These are phyloP conservation scores for Tetramorium alpestre DNA, from an alignment of 1,140 invertebrate genomes.

Conservation along the genomic window DNA sequence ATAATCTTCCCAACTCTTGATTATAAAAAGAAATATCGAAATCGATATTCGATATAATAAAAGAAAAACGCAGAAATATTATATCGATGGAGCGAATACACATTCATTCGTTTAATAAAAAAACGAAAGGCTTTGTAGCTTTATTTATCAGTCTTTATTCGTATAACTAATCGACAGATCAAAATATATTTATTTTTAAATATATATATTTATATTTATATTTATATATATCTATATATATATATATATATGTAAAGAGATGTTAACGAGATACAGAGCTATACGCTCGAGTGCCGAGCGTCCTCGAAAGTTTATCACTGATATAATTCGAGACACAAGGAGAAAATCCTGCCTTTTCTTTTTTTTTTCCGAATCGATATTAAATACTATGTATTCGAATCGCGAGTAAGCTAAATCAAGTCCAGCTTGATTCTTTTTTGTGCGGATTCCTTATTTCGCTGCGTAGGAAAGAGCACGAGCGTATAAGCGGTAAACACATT, in stretches of 20 bases:
- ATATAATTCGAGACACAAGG: conserved; percentile 51
- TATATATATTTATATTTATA: conserved; percentile 21
- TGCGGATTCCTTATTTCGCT: conserved; percentile 47
- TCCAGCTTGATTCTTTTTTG: conserved; percentile 75
- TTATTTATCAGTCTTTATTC: conserved; percentile 80
- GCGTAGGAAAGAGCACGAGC: conserved; percentile 8
- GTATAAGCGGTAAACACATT: conserved; percentile 31
- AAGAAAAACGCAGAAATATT: conserved; percentile 4
- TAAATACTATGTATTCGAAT: conserved; percentile 59
- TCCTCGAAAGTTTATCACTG: conserved; percentile 32
- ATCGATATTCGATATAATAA: conserved; percentile 18
- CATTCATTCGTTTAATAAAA: neutral
- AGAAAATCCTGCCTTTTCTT: conserved; percentile 26
- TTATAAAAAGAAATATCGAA: neutral
- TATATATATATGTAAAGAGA: conserved; percentile 43
- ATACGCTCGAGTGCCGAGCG: conserved; percentile 10
- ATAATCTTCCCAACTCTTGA: conserved; percentile 18
- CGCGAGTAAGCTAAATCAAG: conserved; percentile 70
- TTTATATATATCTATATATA: conserved; percentile 14
- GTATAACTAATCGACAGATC: conserved; percentile 75
- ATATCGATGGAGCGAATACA: neutral
- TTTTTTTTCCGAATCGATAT: conserved; percentile 39
- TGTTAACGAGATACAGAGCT: conserved; percentile 61
- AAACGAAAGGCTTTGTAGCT: neutral
- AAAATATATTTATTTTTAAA: conserved; percentile 76